Evolutionary conservation across 2,797 vertebrate genomes (phyloP).

Genomic region (Clarias laeviceps): DNA sequence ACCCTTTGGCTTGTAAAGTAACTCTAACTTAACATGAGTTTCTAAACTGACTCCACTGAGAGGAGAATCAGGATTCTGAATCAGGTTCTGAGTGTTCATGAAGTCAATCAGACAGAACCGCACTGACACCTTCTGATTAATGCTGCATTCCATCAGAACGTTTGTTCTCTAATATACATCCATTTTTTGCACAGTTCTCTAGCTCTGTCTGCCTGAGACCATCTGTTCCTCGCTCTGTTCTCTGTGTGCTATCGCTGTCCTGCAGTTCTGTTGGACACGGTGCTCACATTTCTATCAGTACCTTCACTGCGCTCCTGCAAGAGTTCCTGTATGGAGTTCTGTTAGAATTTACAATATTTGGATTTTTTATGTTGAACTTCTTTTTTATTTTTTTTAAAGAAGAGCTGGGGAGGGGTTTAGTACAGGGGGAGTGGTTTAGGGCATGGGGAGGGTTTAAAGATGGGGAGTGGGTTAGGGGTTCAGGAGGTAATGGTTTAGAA

Average conservation of each 20-base stretch:
- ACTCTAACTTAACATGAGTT: background rate
- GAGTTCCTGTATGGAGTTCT: conserved; percentile 3
- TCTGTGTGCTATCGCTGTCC: conserved; percentile 47
- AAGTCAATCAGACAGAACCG: background rate
- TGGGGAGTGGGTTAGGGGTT: background rate
- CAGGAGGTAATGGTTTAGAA: background rate
- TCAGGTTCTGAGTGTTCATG: background rate
- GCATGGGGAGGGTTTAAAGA: background rate
- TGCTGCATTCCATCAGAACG: background rate
- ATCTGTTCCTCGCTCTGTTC: conserved; percentile 52
- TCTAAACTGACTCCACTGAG: background rate
- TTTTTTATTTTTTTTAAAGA: background rate
- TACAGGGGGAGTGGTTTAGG: background rate
- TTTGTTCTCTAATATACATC: background rate
- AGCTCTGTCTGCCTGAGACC: conserved; percentile 43
- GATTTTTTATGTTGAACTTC: conserved; percentile 3
- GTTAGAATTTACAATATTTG: background rate
- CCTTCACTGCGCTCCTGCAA: background rate
- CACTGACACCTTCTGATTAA: conserved; percentile 6
- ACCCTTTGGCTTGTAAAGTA: background rate
- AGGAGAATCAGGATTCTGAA: background rate
- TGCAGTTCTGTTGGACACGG: conserved; percentile 52
- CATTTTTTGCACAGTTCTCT: conserved; percentile 10
- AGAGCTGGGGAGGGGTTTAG: background rate
- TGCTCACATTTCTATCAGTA: conserved; percentile 23